These are phyloP conservation scores for Danaus melanippus DNA, from an alignment of 1,140 invertebrate genomes.

Conservation along the genomic window DNA sequence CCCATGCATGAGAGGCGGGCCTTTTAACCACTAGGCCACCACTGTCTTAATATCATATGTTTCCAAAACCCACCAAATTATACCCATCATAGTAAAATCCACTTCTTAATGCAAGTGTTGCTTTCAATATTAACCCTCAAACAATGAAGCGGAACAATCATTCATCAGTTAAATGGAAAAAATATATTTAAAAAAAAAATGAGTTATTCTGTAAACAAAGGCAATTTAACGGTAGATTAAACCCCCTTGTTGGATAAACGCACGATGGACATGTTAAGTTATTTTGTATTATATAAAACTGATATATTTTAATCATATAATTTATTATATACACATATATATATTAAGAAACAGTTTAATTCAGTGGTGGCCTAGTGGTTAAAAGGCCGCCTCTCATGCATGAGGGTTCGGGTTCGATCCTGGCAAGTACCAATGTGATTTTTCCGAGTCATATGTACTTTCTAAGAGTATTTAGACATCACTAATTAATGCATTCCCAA, in stretches of 20 bases:
- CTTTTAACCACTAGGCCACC: no score
- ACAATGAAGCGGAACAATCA: slow-evolving; percentile 25
- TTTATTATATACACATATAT: background rate
- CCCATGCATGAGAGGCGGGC: no score
- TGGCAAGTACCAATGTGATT: no score
- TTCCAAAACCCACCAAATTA: background rate
- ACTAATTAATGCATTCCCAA: no score
- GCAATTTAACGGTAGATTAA: slow-evolving; percentile 56
- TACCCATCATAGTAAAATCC: background rate
- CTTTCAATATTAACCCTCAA: slow-evolving; percentile 13
- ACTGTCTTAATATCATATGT: no score
- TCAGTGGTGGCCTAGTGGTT: no score
- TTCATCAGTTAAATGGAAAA: slow-evolving; percentile 23
- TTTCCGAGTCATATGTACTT: no score
- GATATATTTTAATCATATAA: slow-evolving; percentile 4
- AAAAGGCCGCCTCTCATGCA: no score
- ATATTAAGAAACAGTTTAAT: background rate
- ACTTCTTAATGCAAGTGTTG: slow-evolving; percentile 3
- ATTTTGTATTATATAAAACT: background rate
- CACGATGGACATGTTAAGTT: slow-evolving; percentile 14
- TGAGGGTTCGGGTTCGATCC: no score
- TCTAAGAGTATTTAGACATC: no score
- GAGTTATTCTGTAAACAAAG: slow-evolving; percentile 53
- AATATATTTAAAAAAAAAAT: slow-evolving; percentile 27
- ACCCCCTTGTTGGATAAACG: slow-evolving; percentile 33